Evolutionary conservation across 2,888 invertebrate species (phyloP).

Genomic region (Venusia cambrica): DNA sequence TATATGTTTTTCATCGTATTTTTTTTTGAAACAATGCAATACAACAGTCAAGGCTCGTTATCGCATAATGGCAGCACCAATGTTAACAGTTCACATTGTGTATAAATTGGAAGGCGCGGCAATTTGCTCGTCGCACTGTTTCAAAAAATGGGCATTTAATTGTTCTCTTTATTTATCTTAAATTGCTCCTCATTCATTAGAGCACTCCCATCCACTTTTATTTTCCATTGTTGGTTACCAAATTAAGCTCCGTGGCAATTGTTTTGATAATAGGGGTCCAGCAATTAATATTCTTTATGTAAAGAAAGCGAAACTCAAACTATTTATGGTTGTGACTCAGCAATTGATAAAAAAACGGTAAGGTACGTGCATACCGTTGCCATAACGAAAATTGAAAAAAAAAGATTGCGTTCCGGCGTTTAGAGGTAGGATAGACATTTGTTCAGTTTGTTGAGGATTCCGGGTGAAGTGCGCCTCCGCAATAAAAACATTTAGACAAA

Average conservation of each 20-base stretch:
- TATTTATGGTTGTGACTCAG: too few species aligned
- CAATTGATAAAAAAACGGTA: too few species aligned
- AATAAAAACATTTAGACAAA: too few species aligned
- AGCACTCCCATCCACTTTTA: slow-evolving; percentile 68
- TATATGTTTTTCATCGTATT: not conserved
- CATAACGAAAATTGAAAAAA: too few species aligned
- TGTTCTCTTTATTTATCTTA: slow-evolving; percentile 74
- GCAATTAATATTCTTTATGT: slow-evolving; percentile 61
- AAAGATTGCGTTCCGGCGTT: too few species aligned
- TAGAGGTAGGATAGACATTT: too few species aligned
- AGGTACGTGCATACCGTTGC: too few species aligned
- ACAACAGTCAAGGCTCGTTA: slow-evolving; percentile 26
- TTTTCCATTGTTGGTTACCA: slow-evolving; percentile 76
- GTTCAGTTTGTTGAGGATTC: too few species aligned
- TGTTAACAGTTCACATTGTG: slow-evolving; percentile 64
- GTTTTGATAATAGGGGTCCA: slow-evolving; percentile 72
- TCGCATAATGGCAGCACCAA: slow-evolving; percentile 51
- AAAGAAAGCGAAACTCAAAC: too few species aligned
- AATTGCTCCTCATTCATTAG: slow-evolving; percentile 78
- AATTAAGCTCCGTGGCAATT: slow-evolving; percentile 75
- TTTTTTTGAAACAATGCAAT: slow-evolving; percentile 3
- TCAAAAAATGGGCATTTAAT: slow-evolving; percentile 70
- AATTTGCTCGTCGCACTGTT: slow-evolving; percentile 70
- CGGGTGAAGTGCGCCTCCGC: too few species aligned
- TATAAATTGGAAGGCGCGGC: slow-evolving; percentile 64